These are phyloP conservation scores for Acropternis orthonyx DNA, from an alignment of 2,797 vertebrate genomes.

Conservation along the genomic window DNA sequence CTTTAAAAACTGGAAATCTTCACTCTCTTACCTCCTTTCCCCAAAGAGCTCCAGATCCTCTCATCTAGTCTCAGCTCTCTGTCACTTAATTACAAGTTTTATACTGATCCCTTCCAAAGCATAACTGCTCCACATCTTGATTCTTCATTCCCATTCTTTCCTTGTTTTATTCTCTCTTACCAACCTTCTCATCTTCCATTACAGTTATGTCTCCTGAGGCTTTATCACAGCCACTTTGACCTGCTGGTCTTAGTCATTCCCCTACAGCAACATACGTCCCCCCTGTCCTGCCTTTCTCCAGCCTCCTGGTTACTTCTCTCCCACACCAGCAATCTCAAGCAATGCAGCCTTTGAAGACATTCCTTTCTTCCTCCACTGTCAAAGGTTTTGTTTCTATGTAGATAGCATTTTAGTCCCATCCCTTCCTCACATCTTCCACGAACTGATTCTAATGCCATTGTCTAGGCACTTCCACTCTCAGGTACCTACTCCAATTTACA, in stretches of 20 bases:
- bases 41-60: background rate
- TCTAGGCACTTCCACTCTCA: background rate
- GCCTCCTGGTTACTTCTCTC: background rate
- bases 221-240: background rate
- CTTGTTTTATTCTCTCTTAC: background rate
- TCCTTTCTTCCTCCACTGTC: background rate
- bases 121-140: background rate
- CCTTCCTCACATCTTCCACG: background rate
- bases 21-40: background rate
- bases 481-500: background rate
- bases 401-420: background rate
- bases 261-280: rapidly evolving
- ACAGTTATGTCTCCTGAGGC: background rate
- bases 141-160: background rate
- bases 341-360: background rate
- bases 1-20: background rate
- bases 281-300: background rate
- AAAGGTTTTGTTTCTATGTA: background rate
- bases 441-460: background rate
- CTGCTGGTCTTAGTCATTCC: background rate
- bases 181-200: background rate
- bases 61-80: background rate
- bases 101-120: background rate
- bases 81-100: background rate
- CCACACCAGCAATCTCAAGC: background rate